Evolutionary conservation across 2,113 vertebrate species (phyloP).

Genomic region (Bettongia penicillata): DNA sequence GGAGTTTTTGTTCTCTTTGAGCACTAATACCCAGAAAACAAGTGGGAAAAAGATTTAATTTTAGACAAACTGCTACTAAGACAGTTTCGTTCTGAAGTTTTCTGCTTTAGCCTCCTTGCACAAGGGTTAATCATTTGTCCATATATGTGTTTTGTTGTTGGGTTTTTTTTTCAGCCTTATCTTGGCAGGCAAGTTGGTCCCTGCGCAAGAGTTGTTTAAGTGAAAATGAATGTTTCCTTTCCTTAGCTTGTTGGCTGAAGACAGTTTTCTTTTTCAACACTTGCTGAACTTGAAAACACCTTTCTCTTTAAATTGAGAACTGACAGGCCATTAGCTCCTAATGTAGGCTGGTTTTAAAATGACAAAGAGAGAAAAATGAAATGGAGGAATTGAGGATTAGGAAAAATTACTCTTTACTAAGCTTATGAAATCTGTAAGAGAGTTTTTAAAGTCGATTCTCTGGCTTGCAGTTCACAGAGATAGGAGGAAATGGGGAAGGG

Average conservation of each 20-base stretch:
- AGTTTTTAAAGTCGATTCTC: neutral
- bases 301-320: neutral
- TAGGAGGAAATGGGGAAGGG: neutral
- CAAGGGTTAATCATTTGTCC: neutral
- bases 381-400: neutral
- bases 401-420: neutral
- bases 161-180: neutral
- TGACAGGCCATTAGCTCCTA: neutral
- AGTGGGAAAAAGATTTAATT: neutral
- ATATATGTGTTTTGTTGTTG: neutral
- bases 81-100: neutral
- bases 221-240: neutral
- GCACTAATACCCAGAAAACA: neutral
- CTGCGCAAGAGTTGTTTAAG: neutral
- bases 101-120: neutral
- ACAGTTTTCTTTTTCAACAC: neutral
- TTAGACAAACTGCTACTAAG: neutral
- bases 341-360: slow-evolving; percentile 5
- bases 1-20: neutral
- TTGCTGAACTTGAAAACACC: neutral
- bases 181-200: neutral
- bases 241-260: neutral
- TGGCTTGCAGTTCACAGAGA: neutral
- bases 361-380: neutral
- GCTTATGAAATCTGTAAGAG: neutral